phyloP scores from a whole-genome alignment of 2,113 vertebrate species.

The Hyperopisus bebe region DNA sequence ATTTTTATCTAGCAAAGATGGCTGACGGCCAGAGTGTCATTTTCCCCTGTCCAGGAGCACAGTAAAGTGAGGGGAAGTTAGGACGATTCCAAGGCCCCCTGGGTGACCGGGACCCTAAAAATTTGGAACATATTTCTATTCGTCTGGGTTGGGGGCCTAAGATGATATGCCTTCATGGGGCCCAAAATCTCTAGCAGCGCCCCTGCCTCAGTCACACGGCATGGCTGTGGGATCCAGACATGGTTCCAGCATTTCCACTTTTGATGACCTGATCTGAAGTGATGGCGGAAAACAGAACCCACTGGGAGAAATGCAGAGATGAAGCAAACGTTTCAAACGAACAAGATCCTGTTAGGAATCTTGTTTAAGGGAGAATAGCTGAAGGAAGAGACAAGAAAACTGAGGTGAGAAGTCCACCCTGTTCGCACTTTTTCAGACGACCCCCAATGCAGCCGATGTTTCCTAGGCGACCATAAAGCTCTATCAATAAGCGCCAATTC shows the following conservation, averaged over 20 bases:
- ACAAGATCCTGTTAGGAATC: neutral
- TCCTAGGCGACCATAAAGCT: neutral
- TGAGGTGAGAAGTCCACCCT: neutral
- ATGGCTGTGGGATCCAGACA: neutral
- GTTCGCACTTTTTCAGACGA: neutral
- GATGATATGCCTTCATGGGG: neutral
- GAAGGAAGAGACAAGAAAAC: conserved; percentile 18
- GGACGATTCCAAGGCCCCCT: neutral
- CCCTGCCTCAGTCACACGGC: too few species aligned
- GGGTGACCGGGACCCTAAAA: neutral
- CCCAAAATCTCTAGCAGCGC: neutral
- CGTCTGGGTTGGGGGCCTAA: neutral
- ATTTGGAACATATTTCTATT: neutral
- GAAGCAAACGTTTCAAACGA: neutral
- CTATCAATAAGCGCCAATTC: neutral
- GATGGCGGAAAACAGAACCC: neutral
- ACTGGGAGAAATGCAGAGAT: neutral
- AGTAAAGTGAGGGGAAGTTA: neutral
- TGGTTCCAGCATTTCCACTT: neutral
- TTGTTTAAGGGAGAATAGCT: neutral
- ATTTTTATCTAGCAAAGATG: conserved; percentile 4
- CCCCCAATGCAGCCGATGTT: neutral
- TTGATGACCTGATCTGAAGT: neutral
- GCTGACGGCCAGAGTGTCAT: neutral
- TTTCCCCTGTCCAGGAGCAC: neutral